Conservation (phyloP, 2,797 vertebrate genomes). For the Acanthurus leucopareius region DNA sequence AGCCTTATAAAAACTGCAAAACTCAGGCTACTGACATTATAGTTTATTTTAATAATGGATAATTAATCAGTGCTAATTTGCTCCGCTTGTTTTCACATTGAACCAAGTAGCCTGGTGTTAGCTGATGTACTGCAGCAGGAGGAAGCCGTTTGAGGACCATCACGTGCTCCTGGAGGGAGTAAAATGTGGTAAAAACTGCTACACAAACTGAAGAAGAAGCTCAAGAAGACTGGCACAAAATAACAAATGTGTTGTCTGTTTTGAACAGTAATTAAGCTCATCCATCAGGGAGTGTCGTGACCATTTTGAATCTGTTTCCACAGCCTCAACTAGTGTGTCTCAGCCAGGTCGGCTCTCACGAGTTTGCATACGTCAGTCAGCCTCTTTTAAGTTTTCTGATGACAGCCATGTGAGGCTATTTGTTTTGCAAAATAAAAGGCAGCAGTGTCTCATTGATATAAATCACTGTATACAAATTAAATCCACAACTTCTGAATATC, state of each 20-base stretch:
- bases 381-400: not conserved
- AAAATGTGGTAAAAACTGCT: not conserved
- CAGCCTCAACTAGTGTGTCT: not conserved
- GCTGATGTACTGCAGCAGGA: constrained; percentile 20
- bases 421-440: not conserved
- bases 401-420: not conserved
- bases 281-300: not conserved
- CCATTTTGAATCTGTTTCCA: constrained; percentile 12
- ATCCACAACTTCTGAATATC: not conserved
- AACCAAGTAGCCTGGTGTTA: constrained; percentile 31
- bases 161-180: not conserved
- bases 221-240: not conserved
- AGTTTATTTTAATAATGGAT: constrained; percentile 60
- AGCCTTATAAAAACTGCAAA: constrained; percentile 65
- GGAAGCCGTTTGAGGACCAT: constrained; percentile 14
- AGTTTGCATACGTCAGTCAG: not conserved
- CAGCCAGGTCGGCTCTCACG: not conserved
- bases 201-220: not conserved
- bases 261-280: not conserved
- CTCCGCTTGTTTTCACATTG: constrained; percentile 55
- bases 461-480: not conserved
- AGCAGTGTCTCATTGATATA: not conserved
- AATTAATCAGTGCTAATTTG: constrained; percentile 65
- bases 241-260: not conserved
- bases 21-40: constrained; percentile 54